These are phyloP conservation scores for Rallus limicola DNA, from an alignment of 2,113 vertebrate species.

Conservation along the genomic window DNA sequence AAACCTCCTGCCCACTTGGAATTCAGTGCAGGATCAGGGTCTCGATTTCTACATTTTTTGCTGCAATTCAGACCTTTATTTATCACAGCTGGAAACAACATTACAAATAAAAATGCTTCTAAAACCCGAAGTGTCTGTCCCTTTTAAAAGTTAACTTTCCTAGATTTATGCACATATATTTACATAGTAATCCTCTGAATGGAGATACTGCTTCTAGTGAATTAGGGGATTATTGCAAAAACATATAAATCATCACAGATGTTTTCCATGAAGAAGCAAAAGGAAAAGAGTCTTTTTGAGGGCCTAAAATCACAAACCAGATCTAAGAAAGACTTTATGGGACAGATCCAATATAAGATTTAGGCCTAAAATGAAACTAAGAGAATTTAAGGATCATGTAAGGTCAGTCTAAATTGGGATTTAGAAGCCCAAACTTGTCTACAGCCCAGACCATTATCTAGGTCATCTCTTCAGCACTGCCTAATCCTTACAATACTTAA, in stretches of 20 bases:
- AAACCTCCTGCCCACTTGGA: conserved; percentile 26
- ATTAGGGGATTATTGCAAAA: conserved; percentile 40
- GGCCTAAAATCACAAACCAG: not conserved
- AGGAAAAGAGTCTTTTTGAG: not conserved
- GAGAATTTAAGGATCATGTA: not conserved
- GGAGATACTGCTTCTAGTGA: not conserved
- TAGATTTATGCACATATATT: conserved; percentile 55
- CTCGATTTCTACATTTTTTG: not conserved
- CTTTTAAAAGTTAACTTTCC: conserved; percentile 49
- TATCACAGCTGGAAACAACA: conserved; percentile 44
- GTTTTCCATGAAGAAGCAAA: conserved; percentile 7
- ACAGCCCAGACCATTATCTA: not conserved
- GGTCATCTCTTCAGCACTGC: not conserved
- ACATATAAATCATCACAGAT: conserved; percentile 38
- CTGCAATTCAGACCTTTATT: conserved; percentile 51
- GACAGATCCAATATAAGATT: not conserved
- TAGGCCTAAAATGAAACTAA: not conserved
- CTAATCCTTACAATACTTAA: not conserved
- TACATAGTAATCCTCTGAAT: conserved; percentile 48
- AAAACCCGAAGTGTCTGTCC: conserved; percentile 7
- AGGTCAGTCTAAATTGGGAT: not conserved
- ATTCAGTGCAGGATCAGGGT: conserved; percentile 1
- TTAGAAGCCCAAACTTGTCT: conserved; percentile 1
- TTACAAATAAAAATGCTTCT: conserved; percentile 34
- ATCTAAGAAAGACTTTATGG: not conserved